Evolutionary conservation across 2,113 vertebrate species (phyloP).

Genomic region (rabbit (Oryctolagus cuniculus)): DNA sequence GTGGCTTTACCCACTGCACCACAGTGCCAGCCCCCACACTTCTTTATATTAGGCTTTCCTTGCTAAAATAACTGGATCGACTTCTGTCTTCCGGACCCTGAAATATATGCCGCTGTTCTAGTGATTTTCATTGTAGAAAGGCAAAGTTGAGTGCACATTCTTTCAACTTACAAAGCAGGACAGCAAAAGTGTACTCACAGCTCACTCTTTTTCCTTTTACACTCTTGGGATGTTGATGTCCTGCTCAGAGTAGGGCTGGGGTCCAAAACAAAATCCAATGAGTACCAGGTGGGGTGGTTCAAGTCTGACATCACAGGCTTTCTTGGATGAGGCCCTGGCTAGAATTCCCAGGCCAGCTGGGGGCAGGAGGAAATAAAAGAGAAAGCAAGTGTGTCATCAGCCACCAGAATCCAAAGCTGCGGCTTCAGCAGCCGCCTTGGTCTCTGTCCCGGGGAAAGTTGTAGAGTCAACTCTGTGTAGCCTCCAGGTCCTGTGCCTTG

Average conservation of each 20-base stretch:
- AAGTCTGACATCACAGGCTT: background rate
- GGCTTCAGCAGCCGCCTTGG: background rate
- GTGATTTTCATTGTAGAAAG: background rate
- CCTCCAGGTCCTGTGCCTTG: background rate
- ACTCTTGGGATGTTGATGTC: background rate
- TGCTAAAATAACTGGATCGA: background rate
- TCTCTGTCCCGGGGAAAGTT: background rate
- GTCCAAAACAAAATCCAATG: background rate
- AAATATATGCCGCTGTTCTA: background rate
- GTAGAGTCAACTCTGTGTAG: background rate
- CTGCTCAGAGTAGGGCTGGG: background rate
- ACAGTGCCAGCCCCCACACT: no score
- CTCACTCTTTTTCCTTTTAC: background rate
- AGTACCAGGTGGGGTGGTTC: rapidly evolving
- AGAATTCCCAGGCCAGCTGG: background rate
- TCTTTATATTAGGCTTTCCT: background rate
- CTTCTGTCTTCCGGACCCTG: background rate
- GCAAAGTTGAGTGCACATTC: background rate
- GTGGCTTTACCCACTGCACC: no score
- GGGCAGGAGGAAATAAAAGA: background rate
- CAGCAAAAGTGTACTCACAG: background rate
- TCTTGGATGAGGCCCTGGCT: background rate
- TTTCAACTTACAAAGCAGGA: background rate
- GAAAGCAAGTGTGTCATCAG: background rate
- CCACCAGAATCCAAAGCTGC: background rate